Evolutionary conservation across 1,140 invertebrate species (phyloP), one percentile per base, ranked within the genome.

Genomic region (Achroia grisella): DNA sequence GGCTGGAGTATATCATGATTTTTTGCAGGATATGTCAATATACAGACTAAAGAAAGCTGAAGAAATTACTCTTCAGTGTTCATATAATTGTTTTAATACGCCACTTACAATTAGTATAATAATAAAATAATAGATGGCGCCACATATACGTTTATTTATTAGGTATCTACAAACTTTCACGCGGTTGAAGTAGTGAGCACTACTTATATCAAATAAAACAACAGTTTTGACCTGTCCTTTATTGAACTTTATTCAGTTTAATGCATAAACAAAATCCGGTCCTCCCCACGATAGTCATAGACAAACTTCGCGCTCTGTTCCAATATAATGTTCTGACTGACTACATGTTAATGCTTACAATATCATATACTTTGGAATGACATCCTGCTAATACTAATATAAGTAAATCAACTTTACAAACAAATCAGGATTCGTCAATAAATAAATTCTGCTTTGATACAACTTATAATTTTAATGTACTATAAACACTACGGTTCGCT

Each of bases 251-350:
- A 84, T 78, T 84, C 55, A 78, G 56, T 69, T 70, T 56, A 62
- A 72, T 75, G 76, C 71, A 68, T 81, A 84, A 84, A 84, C 71
- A 72, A 71, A 79, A 84, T 51, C 79, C 75, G 63, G 74, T 67
- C 62, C 62, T 68, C 56, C 62, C 67, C 56, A 27, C 35, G 17
- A 30, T 39, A 40, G 39, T 28, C 11, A 40, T 32, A 32, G 11
- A 32, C 4, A n/a, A 23, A 23, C 17, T 6, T 23, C 17, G 17
- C 17, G 4, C 11, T 32, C 4, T 32, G 31, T 32, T 32, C 10
- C 4, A 32, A 12, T 10, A 12, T 13, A 6, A 2, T 9, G 39
- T 12, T 13, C 28, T 42, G 31, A 31, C 30, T 43, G 29, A 41
- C 39, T 41, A 15, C 39, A 28, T 23, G 17, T 23, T 23, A 15